Evolutionary conservation across 2,113 vertebrate species (phyloP).

Genomic region (Gopherus evgoodei): DNA sequence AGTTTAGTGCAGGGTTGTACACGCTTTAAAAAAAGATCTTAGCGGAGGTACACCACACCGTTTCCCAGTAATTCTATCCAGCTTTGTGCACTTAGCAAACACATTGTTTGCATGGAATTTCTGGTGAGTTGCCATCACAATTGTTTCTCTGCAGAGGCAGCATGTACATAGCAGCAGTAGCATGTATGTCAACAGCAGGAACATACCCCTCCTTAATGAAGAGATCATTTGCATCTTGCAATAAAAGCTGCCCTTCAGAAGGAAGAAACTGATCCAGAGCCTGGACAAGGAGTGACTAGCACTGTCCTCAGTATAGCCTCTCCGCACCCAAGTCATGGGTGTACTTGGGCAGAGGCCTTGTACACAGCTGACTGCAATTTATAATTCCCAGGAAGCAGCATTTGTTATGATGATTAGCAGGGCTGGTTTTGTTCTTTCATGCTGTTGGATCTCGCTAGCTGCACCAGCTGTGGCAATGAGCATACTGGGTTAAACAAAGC

Average conservation of each 20-base stretch:
- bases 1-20: neutral
- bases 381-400: neutral
- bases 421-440: accelerated
- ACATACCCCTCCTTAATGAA: accelerated
- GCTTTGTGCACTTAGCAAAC: accelerated
- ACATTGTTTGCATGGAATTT: neutral
- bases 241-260: neutral
- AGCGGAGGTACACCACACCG: neutral
- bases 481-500: accelerated
- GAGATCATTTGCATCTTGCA: neutral
- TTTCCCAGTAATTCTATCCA: neutral
- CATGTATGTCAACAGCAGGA: accelerated
- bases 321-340: accelerated
- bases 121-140: accelerated
- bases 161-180: no score
- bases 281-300: neutral
- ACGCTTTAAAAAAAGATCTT: neutral
- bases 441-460: neutral
- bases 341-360: accelerated
- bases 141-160: neutral
- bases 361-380: neutral
- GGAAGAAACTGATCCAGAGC: neutral
- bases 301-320: accelerated
- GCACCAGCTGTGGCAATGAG: neutral
- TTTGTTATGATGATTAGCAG: neutral